Base-by-base conservation (phyloP, 2,888 invertebrate species). In the Carterocephalus palaemon region DNA sequence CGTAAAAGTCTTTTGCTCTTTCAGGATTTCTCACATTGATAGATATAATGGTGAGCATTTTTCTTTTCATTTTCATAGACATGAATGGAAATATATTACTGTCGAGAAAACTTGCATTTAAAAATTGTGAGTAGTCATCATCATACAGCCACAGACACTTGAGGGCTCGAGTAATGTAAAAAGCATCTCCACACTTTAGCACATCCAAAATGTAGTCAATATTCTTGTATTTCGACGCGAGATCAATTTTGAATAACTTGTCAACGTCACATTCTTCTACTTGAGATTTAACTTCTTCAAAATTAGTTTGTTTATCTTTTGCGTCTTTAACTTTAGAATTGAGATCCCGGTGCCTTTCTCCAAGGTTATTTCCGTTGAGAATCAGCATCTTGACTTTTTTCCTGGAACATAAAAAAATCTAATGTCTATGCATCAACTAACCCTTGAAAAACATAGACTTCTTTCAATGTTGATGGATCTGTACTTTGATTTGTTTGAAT, bases 31-130 rank as follows among this genome's bases (percentile, higher is more conserved):
- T 64, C 1, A 80, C 10, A 33, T 70, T 23, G 2, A 47, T 46
- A 1, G 72, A 62, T 47, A 75, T 58, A 1, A 55, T 50, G 8
- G 57, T 54, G 4, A 82, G 50, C 13, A 73, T 49, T 41, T 76
- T 79, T 20, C 60, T 68, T 45, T 65, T 75, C 70, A 77, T 75
- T 62, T 73, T 76, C 1, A 52, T 40, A 2, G 82, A 76, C 75
- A 80, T 78, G 0, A 48, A 56, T 2, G 81, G 74, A 46, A 81
- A 75, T 13, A 81, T 51, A 26, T 75, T 57, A 0, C 59, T 31
- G 8, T 75, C 63, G 2, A 82, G 62, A 48, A 71, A 65, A 17
- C 67, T 56, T 1, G 64, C 56, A 46, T 74, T 72, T 9, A 78
- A 66, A 2, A 70, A 31, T 6, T 64, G 29, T 5, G 63, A 57